These are phyloP conservation scores for Astropecten irregularis DNA, from an alignment of 53 echinoderm and acorn worm genomes.

Conservation along the genomic window DNA sequence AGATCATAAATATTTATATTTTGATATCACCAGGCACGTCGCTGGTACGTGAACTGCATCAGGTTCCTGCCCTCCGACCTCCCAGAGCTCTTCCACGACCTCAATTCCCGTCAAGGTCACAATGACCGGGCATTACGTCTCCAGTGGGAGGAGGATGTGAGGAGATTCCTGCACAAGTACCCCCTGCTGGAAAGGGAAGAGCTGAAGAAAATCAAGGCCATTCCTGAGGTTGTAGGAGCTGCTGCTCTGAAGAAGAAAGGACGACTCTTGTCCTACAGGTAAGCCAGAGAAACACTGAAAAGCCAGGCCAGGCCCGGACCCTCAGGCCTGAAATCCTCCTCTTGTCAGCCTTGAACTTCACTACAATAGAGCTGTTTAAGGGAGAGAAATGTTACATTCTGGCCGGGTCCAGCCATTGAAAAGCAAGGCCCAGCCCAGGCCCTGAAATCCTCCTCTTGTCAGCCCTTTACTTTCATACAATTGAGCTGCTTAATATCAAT, in stretches of 20 bases:
- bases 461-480: too few species aligned
- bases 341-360: too few species aligned
- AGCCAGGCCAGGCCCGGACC: too few species aligned
- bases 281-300: too few species aligned
- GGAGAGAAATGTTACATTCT: background rate
- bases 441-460: background rate
- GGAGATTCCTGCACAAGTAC: constrained; percentile 70
- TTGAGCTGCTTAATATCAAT: too few species aligned
- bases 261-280: constrained; percentile 73
- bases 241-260: constrained; percentile 77
- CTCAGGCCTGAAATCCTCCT: too few species aligned
- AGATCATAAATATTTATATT: background rate
- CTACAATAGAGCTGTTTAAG: too few species aligned
- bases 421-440: too few species aligned
- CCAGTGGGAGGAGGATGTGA: constrained; percentile 85
- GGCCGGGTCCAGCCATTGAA: background rate
- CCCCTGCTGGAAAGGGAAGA: constrained; percentile 73
- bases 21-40: constrained; percentile 50
- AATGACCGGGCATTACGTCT: constrained; percentile 17
- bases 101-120: constrained; percentile 29
- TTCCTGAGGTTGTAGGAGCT: constrained; percentile 73
- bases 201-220: constrained; percentile 61
- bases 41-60: constrained; percentile 80
- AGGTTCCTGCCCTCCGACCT: constrained; percentile 85
- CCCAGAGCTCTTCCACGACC: constrained; percentile 67